Conservation (phyloP, 2,113 vertebrate genomes). For the Bostrychus sinensis region DNA sequence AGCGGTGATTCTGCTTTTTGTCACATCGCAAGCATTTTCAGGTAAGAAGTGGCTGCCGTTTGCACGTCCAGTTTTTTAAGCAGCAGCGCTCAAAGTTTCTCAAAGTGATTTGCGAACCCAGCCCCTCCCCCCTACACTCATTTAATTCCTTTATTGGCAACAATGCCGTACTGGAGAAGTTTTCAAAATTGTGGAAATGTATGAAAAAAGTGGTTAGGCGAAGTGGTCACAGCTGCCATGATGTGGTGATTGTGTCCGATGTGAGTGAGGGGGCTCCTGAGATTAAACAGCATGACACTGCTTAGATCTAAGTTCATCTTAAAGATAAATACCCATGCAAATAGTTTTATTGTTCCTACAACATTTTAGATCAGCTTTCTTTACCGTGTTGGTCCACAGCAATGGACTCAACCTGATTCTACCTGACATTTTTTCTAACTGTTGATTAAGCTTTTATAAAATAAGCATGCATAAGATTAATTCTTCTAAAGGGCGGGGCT, state of each 20-base stretch:
- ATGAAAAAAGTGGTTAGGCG: too few species aligned
- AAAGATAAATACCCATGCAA: too few species aligned
- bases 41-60: constrained; percentile 71
- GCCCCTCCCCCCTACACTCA: constrained; percentile 44
- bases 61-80: constrained; percentile 15
- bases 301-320: too few species aligned
- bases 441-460: background rate
- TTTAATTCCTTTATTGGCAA: constrained; percentile 19
- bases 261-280: too few species aligned
- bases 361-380: too few species aligned
- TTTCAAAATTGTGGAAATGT: constrained; percentile 5
- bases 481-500: constrained; percentile 51
- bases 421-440: background rate
- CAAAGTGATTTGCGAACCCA: constrained; percentile 19
- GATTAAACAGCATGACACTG: too few species aligned
- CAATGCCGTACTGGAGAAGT: constrained; percentile 30
- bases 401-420: background rate
- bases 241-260: too few species aligned
- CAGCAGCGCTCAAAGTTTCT: constrained; percentile 16
- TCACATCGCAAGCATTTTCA: constrained; percentile 80
- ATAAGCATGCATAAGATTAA: constrained; percentile 53
- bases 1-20: constrained; percentile 77
- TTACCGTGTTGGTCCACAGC: too few species aligned
- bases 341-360: too few species aligned
- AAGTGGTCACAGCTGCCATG: too few species aligned